Percentiles rank a stretch among this genome's conserved stretches.
Conservation (phyloP, 1,140 invertebrate species). For the Tribolium madens region DNA sequence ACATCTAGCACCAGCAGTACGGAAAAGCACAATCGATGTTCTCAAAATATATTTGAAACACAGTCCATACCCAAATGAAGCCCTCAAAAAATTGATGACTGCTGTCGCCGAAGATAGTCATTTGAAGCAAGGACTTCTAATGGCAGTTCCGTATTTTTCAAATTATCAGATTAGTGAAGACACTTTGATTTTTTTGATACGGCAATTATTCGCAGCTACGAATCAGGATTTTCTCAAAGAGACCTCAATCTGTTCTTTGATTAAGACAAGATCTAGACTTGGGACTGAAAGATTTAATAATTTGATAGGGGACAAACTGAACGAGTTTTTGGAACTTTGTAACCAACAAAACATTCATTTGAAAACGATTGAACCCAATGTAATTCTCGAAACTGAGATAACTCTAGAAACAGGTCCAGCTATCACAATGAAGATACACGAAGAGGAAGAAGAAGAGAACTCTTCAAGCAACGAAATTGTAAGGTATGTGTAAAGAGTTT, state of each 20-base stretch:
- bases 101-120: constrained; percentile 20
- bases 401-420: constrained; percentile 81
- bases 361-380: constrained; percentile 63
- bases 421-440: constrained; percentile 84
- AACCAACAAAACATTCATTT: constrained; percentile 10
- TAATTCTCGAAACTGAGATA: constrained; percentile 84
- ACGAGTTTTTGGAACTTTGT: constrained; percentile 21
- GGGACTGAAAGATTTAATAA: constrained; percentile 17
- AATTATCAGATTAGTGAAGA: constrained; percentile 11
- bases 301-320: not conserved
- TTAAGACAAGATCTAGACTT: not conserved
- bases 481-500: not conserved
- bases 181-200: not conserved
- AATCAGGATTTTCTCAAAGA: constrained; percentile 23
- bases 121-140: constrained; percentile 14
- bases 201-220: not conserved
- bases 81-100: constrained; percentile 14
- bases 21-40: constrained; percentile 69
- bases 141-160: constrained; percentile 32
- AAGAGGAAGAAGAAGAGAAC: constrained; percentile 67
- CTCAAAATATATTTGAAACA: constrained; percentile 24
- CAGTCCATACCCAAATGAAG: constrained; percentile 11
- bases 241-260: constrained; percentile 23
- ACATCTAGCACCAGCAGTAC: constrained; percentile 79
- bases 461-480: too few relatives aligned